These are phyloP conservation scores for Melospiza georgiana DNA, from an alignment of 2,113 vertebrate species.

Conservation along the genomic window DNA sequence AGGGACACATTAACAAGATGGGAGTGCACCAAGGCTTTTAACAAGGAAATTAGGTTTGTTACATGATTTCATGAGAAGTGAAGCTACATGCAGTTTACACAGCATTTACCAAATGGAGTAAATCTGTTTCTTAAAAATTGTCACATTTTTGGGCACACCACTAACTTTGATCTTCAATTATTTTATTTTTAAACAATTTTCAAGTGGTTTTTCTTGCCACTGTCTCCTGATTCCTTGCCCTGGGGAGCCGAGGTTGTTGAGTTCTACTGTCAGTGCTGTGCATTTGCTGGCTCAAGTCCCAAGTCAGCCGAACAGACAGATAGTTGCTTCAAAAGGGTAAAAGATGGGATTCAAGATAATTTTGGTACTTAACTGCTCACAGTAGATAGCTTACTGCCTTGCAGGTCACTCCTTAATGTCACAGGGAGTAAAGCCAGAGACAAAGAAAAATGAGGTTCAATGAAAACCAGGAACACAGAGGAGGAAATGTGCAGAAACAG, in stretches of 20 bases:
- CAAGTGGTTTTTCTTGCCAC: neutral
- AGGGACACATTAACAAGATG: neutral
- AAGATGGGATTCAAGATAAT: neutral
- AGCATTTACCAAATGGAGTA: neutral
- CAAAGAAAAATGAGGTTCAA: neutral
- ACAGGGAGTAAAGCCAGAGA: neutral
- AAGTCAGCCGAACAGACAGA: neutral
- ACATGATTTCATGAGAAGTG: neutral
- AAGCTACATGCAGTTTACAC: neutral
- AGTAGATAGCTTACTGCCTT: neutral
- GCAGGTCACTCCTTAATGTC: neutral
- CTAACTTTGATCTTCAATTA: neutral
- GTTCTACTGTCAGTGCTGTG: neutral
- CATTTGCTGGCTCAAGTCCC: neutral
- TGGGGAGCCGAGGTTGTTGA: neutral
- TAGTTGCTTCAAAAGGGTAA: conserved; percentile 4
- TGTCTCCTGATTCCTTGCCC: neutral
- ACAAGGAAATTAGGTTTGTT: neutral
- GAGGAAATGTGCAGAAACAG: neutral
- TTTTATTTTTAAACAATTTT: neutral
- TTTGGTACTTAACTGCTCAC: neutral
- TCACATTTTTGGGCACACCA: neutral
- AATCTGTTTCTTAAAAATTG: neutral
- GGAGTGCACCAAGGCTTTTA: neutral
- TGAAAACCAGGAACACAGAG: neutral